Evolutionary conservation across 2,797 vertebrate genomes (phyloP).

Genomic region (Danionella dracula): DNA sequence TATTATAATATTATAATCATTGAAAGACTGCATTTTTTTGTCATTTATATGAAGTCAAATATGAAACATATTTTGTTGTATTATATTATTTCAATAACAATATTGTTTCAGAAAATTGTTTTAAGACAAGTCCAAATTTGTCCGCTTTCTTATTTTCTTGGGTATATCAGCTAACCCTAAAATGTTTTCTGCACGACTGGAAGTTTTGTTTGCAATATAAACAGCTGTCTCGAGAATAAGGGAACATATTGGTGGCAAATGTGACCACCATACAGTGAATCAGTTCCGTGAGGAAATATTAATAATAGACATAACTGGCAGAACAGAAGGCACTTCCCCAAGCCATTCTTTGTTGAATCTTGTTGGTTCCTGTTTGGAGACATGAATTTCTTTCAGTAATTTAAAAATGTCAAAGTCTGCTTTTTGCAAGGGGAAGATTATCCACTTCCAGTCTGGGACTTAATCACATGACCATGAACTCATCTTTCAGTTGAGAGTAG

Average conservation of each 20-base stretch:
- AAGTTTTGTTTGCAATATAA: no score
- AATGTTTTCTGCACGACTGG: no score
- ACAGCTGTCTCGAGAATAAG: no score
- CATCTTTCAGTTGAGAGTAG: background rate
- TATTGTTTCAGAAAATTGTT: no score
- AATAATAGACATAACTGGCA: conserved; percentile 24
- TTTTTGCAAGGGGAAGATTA: conserved; percentile 15
- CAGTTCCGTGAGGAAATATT: conserved; percentile 34
- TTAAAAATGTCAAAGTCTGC: conserved; percentile 25
- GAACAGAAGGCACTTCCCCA: conserved; percentile 37
- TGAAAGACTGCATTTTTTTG: no score
- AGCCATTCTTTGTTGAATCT: conserved; percentile 15
- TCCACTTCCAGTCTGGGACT: background rate
- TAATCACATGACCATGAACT: background rate
- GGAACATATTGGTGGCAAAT: background rate
- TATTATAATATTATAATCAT: no score
- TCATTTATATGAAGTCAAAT: no score
- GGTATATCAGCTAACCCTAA: no score
- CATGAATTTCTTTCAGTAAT: conserved; percentile 28
- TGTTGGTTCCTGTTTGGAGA: conserved; percentile 39
- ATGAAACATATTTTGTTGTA: no score
- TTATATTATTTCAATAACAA: no score
- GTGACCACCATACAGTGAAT: conserved; percentile 30
- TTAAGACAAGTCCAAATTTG: no score
- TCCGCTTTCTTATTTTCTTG: no score